Percentiles rank a stretch among this genome's conserved stretches.
Conservation (phyloP, 2,888 invertebrate species). For the Nysson spinosus region DNA sequence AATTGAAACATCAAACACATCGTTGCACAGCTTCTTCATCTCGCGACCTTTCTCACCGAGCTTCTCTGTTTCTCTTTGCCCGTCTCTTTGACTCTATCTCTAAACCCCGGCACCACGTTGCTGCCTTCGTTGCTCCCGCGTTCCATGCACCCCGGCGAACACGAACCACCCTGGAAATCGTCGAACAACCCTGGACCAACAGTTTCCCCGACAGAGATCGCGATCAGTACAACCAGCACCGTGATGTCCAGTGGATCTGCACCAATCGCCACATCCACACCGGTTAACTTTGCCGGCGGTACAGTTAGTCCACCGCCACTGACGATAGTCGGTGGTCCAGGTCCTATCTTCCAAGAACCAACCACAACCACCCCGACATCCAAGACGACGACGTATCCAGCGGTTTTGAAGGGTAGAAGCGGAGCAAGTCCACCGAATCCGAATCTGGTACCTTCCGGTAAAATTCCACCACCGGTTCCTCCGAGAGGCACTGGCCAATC, state of each 20-base stretch:
- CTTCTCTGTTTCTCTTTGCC: constrained; percentile 55
- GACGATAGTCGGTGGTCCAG: constrained; percentile 38
- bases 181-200: constrained; percentile 31
- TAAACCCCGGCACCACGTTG: constrained; percentile 38
- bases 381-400: constrained; percentile 82
- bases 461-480: constrained; percentile 93
- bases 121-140: no score
- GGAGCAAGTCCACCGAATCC: constrained; percentile 78
- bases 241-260: constrained; percentile 77
- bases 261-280: constrained; percentile 72
- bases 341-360: constrained; percentile 60
- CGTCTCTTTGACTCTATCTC: constrained; percentile 33
- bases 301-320: constrained; percentile 64
- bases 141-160: no score
- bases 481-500: constrained; percentile 80
- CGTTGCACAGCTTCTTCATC: constrained; percentile 31
- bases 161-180: constrained; percentile 25
- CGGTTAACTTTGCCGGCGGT: constrained; percentile 65
- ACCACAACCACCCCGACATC: constrained; percentile 37
- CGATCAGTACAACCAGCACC: constrained; percentile 68
- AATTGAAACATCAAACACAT: neutral
- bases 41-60: constrained; percentile 44
- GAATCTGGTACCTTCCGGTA: constrained; percentile 80
- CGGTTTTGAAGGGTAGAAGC: constrained; percentile 84
- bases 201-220: constrained; percentile 66